Evolutionary conservation across 2,888 invertebrate species (phyloP).

Genomic region (Glyphotaelius pellucidus): DNA sequence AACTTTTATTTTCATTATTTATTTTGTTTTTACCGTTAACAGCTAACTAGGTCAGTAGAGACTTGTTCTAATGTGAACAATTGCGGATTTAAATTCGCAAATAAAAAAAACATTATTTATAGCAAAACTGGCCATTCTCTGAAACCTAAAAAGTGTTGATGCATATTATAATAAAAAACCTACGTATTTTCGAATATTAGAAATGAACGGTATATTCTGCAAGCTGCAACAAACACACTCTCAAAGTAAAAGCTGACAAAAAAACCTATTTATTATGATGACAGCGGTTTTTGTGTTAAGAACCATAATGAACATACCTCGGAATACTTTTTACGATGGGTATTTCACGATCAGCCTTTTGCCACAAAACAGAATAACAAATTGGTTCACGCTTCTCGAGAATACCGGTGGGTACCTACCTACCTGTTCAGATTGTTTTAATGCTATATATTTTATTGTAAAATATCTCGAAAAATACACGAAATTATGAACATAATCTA

Average conservation of each 20-base stretch:
- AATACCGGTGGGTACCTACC: not conserved
- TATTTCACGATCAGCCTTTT: not conserved
- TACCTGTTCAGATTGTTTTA: not conserved
- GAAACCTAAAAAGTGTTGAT: not conserved
- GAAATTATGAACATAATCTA: not conserved
- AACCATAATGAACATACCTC: not conserved
- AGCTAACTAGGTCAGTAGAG: not conserved
- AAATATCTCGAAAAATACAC: not conserved
- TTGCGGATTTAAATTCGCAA: not conserved
- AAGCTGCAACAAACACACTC: not conserved
- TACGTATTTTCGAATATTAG: not conserved
- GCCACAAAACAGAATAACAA: not conserved
- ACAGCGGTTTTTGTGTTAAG: not conserved
- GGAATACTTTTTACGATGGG: not conserved
- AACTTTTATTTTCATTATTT: not conserved
- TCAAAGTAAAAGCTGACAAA: not conserved
- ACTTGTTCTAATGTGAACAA: not conserved
- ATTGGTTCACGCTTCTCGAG: not conserved
- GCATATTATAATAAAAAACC: not conserved
- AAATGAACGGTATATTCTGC: not conserved
- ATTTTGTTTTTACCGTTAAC: not conserved
- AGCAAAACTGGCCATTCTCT: not conserved
- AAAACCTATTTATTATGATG: not conserved
- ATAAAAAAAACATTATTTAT: constrained; percentile 2
- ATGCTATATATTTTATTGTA: not conserved